Percentiles rank a stretch among this genome's conserved stretches.
These are phyloP conservation scores for Perodicticus potto DNA, from an alignment of 2,797 vertebrate genomes.

Conservation along the genomic window DNA sequence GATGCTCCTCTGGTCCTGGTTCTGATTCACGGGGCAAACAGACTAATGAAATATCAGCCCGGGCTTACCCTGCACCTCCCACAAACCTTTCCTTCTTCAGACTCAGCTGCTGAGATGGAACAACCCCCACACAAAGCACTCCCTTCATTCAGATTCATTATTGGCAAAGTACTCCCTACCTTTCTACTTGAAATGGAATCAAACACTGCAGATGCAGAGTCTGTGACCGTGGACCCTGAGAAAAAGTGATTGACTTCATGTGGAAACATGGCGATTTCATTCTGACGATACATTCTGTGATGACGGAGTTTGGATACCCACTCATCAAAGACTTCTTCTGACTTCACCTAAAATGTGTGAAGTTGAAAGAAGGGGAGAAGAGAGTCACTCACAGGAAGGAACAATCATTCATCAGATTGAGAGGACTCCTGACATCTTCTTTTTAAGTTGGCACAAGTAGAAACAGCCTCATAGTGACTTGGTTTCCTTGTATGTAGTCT, in stretches of 20 bases:
- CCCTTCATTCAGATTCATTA: background rate
- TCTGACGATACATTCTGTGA: constrained; percentile 97
- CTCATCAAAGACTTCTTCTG: constrained; percentile 97
- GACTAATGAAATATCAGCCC: background rate
- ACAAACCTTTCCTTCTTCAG: background rate
- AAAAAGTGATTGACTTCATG: constrained; percentile 93
- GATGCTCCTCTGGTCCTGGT: background rate
- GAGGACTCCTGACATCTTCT: background rate
- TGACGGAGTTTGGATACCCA: constrained; percentile 98
- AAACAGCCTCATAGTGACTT: background rate
- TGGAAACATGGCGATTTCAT: constrained; percentile 96
- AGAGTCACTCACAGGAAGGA: background rate
- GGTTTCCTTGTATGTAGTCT: background rate
- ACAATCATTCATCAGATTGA: background rate
- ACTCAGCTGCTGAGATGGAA: background rate
- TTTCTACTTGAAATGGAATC: constrained; percentile 92
- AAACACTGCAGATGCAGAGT: constrained; percentile 88
- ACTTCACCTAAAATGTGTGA: constrained; percentile 92
- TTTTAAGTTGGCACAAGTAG: background rate
- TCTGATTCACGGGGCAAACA: background rate
- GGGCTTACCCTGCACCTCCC: background rate
- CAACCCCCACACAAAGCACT: background rate
- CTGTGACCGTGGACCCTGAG: constrained; percentile 89
- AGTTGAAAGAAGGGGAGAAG: background rate
- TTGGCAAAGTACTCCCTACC: constrained; percentile 86